Evolutionary conservation across 1,140 invertebrate genomes (phyloP).

Genomic region (Aphaenogaster ashmeadi): DNA sequence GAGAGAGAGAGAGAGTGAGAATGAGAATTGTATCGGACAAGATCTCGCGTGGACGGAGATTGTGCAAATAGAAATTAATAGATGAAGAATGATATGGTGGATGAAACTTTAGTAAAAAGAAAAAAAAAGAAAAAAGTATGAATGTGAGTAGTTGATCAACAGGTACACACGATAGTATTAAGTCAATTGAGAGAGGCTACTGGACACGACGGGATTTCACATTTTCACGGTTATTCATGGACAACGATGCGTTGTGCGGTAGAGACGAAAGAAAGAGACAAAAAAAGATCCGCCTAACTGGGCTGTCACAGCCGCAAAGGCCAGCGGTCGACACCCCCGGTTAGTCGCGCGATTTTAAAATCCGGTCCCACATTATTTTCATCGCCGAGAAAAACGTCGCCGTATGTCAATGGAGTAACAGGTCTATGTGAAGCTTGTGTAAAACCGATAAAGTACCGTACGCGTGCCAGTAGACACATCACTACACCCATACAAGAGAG

Average conservation of each 20-base stretch:
- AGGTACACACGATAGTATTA: conserved; percentile 81
- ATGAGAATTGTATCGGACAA: conserved; percentile 2
- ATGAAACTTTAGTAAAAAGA: conserved; percentile 54
- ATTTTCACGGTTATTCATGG: conserved; percentile 57
- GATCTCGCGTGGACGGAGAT: conserved; percentile 48
- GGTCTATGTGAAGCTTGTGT: conserved; percentile 40
- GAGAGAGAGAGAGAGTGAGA: conserved; percentile 18
- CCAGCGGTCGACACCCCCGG: conserved; percentile 67
- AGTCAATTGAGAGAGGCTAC: conserved; percentile 77
- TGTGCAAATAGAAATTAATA: conserved; percentile 63
- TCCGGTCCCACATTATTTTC: neutral
- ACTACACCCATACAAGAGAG: conserved; percentile 32
- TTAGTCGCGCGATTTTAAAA: conserved; percentile 40
- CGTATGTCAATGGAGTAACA: conserved; percentile 54
- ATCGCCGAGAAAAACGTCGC: neutral
- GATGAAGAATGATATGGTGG: conserved; percentile 63
- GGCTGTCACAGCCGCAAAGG: conserved; percentile 66
- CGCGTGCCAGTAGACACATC: conserved; percentile 61
- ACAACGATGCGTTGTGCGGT: conserved; percentile 37
- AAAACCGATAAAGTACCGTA: conserved; percentile 48
- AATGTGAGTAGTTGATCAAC: conserved; percentile 70
- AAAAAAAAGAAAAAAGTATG: conserved; percentile 34
- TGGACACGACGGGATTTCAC: conserved; percentile 64
- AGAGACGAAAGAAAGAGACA: neutral
- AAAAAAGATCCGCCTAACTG: conserved; percentile 8